Percentiles rank a stretch among this genome's conserved stretches.
These are phyloP conservation scores for Styela clava DNA, from an alignment of 23 tunicate species.

Conservation along the genomic window DNA sequence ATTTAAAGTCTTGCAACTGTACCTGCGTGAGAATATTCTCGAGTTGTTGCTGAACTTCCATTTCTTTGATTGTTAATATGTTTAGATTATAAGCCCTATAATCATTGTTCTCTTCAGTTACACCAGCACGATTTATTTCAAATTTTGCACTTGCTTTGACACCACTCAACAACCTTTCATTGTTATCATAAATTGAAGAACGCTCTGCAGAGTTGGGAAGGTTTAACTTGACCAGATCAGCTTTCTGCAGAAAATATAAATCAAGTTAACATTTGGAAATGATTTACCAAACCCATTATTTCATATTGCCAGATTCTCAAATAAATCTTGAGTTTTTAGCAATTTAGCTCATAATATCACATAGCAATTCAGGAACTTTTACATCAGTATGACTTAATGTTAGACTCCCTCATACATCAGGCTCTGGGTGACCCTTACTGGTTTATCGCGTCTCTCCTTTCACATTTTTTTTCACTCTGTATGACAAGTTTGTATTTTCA, in stretches of 20 bases:
- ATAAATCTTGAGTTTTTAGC: too few species aligned
- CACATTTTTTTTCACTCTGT: too few species aligned
- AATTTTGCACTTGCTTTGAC: not conserved
- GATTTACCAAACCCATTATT: not conserved
- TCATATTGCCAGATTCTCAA: too few species aligned
- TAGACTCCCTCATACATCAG: too few species aligned
- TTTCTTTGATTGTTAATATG: conserved; percentile 1
- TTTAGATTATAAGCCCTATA: too few species aligned
- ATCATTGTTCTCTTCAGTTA: not conserved
- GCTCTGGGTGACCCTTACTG: too few species aligned
- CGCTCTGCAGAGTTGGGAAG: conserved; percentile 29
- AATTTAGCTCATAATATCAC: too few species aligned
- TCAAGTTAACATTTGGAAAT: not conserved
- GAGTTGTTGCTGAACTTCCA: conserved; percentile 1
- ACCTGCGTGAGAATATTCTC: conserved; percentile 24
- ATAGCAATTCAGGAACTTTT: too few species aligned
- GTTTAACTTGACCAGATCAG: conserved; percentile 34
- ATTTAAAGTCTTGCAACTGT: too few species aligned
- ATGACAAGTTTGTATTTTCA: too few species aligned
- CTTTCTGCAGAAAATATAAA: conserved; percentile 36
- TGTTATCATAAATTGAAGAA: not conserved
- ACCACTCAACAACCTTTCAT: not conserved
- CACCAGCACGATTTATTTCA: not conserved
- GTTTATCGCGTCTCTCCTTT: too few species aligned
- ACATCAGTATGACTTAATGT: too few species aligned